Percentiles rank a stretch among this genome's conserved stretches.
These are phyloP conservation scores for Philopotamus ludificatus DNA, from an alignment of 1,140 invertebrate genomes.

Conservation along the genomic window DNA sequence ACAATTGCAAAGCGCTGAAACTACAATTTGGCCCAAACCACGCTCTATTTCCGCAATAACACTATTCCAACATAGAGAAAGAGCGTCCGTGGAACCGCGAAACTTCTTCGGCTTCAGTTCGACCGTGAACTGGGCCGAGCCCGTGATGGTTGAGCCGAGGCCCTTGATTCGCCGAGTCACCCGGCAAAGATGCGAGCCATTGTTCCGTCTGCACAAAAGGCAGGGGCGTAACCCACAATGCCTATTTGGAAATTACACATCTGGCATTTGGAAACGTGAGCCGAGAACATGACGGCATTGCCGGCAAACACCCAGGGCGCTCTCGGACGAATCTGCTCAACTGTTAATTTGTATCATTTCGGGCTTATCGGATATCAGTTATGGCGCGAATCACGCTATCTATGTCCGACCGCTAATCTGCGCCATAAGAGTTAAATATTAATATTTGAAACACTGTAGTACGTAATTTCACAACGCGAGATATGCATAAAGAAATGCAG, in stretches of 20 bases:
- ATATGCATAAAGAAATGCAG: too few relatives aligned
- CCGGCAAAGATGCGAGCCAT: slow-evolving; percentile 8
- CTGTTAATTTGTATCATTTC: background rate
- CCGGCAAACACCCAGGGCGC: background rate
- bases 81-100: too few relatives aligned
- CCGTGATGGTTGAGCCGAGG: slow-evolving; percentile 2
- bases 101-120: background rate
- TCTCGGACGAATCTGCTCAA: too few relatives aligned
- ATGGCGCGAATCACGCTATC: too few relatives aligned
- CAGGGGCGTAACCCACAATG: slow-evolving; percentile 16
- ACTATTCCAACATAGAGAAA: too few relatives aligned
- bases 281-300: background rate
- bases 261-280: slow-evolving; percentile 15
- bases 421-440: background rate
- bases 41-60: too few relatives aligned
- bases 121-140: background rate
- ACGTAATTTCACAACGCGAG: slow-evolving; percentile 10
- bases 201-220: background rate
- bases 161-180: slow-evolving; percentile 5
- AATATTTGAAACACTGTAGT: background rate
- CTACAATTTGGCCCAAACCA: too few relatives aligned
- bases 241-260: slow-evolving; percentile 17
- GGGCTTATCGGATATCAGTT: too few relatives aligned
- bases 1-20: too few relatives aligned
- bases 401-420: too few relatives aligned